phyloP scores from a whole-genome alignment of 2,797 vertebrate genomes.

The Arctocebus calabarensis region DNA sequence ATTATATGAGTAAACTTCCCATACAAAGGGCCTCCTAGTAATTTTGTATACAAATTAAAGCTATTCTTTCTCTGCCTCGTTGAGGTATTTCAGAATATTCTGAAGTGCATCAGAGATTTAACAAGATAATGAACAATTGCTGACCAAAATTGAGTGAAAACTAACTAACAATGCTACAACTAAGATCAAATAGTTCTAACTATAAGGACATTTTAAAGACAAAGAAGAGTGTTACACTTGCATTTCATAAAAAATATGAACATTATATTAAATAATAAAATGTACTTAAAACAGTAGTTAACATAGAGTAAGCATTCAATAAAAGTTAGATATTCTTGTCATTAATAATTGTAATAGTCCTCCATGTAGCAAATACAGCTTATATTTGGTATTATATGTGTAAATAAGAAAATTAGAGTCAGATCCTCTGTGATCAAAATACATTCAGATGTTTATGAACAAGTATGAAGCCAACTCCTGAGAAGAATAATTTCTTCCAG shows the following conservation, averaged over 20 bases:
- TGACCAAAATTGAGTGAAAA: not conserved
- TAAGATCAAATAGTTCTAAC: not conserved
- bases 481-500: not conserved
- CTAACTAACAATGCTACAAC: not conserved
- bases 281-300: not conserved
- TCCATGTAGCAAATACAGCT: not conserved
- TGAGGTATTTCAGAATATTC: not conserved
- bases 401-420: not conserved
- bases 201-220: not conserved
- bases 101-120: not conserved
- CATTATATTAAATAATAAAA: not conserved
- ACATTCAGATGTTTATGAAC: not conserved
- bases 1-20: not conserved
- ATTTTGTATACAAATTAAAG: not conserved
- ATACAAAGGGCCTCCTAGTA: not conserved
- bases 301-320: not conserved
- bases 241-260: slow-evolving; percentile 10
- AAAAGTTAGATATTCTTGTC: not conserved
- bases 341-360: too few relatives aligned
- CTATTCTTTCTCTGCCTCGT: not conserved
- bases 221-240: not conserved
- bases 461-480: not conserved
- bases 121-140: not conserved
- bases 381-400: not conserved
- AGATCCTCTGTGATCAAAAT: not conserved